A percentile compares a stretch with the other conserved stretches of the same genome.
Conservation (phyloP, 2,888 invertebrate genomes). For the Andrena haemorrhoa region DNA sequence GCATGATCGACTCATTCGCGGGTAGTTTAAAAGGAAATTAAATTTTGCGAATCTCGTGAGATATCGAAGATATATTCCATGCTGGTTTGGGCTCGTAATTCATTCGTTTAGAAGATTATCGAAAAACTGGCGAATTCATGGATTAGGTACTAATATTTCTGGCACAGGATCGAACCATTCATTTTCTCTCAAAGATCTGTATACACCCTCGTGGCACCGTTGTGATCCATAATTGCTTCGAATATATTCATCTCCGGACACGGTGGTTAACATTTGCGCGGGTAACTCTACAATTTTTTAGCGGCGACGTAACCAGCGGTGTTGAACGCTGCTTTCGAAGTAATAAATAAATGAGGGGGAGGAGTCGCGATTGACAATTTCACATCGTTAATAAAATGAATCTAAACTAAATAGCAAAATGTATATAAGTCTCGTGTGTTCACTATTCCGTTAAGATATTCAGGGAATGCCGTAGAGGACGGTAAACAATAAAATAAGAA, state of each 20-base stretch:
- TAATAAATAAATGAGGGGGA: too few relatives aligned
- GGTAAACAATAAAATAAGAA: slow-evolving; percentile 5
- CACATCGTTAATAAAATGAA: not conserved
- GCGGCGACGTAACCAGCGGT: slow-evolving; percentile 30
- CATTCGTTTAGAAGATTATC: not conserved
- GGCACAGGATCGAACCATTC: slow-evolving; percentile 19
- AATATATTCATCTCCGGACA: slow-evolving; percentile 14
- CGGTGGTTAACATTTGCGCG: slow-evolving; percentile 21
- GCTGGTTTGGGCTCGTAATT: not conserved
- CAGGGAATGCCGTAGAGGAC: too few relatives aligned
- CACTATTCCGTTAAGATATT: too few relatives aligned
- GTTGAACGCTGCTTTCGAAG: not conserved
- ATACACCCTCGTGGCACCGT: slow-evolving; percentile 5
- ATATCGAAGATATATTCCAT: not conserved
- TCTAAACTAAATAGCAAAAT: too few relatives aligned
- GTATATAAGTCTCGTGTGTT: too few relatives aligned
- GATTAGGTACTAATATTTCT: slow-evolving; percentile 1
- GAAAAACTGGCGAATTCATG: not conserved
- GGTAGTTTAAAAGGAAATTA: not conserved
- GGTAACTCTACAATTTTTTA: not conserved
- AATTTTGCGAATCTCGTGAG: not conserved
- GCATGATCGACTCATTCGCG: not conserved
- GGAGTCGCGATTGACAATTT: too few relatives aligned
- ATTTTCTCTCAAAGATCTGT: slow-evolving; percentile 13
- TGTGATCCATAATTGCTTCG: slow-evolving; percentile 7